Conservation (phyloP, 2,113 vertebrate species). For the Galbula dea region DNA sequence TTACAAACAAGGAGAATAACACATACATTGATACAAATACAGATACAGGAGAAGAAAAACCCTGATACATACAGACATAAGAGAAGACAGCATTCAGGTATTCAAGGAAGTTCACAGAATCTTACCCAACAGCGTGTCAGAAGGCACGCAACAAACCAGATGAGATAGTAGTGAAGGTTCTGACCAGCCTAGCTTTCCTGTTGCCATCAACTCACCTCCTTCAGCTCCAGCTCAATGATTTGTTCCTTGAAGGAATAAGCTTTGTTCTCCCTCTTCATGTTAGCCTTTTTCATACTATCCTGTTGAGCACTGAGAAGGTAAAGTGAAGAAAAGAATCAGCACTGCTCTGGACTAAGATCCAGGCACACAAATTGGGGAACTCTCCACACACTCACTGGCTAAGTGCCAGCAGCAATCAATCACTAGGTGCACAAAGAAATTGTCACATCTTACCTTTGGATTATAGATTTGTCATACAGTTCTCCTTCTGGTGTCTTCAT, state of each 20-base stretch:
- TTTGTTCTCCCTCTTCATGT: conserved; percentile 97
- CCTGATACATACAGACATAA: not conserved
- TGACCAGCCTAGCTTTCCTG: not conserved
- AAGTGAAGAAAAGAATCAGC: not conserved
- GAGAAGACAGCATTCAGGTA: not conserved
- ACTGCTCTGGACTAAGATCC: not conserved
- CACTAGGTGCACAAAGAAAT: not conserved
- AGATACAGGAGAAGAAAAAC: not conserved
- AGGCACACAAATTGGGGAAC: not conserved
- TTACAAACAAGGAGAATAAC: not conserved
- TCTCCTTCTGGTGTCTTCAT: conserved; percentile 89
- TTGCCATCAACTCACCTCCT: conserved; percentile 79
- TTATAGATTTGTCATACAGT: conserved; percentile 91
- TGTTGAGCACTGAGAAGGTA: conserved; percentile 84
- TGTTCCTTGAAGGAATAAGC: conserved; percentile 98
- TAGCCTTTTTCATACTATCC: conserved; percentile 90
- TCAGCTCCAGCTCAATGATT: conserved; percentile 95
- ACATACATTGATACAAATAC: not conserved
- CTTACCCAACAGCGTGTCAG: not conserved
- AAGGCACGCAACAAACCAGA: not conserved
- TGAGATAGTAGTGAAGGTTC: not conserved
- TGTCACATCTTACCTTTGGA: conserved; percentile 81
- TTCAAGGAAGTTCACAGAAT: not conserved
- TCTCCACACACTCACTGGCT: not conserved
- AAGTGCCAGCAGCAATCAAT: not conserved